Evolutionary conservation across 2,888 invertebrate species (phyloP).

Genomic region (Watsonalla binaria): DNA sequence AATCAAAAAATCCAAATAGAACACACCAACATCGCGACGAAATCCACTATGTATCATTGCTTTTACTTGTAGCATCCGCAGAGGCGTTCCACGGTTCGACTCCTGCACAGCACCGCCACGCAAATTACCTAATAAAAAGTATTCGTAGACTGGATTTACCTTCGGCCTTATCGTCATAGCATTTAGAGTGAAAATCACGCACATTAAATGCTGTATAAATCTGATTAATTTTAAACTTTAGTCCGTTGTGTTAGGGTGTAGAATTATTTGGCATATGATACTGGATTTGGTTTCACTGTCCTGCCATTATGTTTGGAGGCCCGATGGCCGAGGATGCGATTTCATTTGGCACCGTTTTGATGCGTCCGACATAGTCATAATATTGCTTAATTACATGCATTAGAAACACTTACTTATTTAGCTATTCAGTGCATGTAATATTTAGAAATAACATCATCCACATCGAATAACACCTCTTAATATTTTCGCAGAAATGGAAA

Average conservation of each 20-base stretch:
- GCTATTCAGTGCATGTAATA: too few relatives aligned
- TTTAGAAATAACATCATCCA: too few relatives aligned
- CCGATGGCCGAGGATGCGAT: conserved; percentile 53
- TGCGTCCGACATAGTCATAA: conserved; percentile 27
- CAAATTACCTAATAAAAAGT: conserved; percentile 54
- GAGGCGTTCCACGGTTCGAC: conserved; percentile 54
- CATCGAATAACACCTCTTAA: too few relatives aligned
- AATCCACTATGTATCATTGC: conserved; percentile 43
- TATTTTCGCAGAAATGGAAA: too few relatives aligned
- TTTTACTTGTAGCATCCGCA: conserved; percentile 13
- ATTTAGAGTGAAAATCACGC: background rate
- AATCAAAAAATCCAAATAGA: conserved; percentile 62
- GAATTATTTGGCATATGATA: conserved; percentile 4
- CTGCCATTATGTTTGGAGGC: conserved; percentile 65
- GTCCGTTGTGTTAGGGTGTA: background rate
- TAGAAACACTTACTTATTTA: background rate
- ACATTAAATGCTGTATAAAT: background rate
- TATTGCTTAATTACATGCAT: background rate
- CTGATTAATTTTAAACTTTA: background rate
- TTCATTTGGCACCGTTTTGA: conserved; percentile 51
- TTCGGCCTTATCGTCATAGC: background rate
- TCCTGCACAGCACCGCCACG: conserved; percentile 36
- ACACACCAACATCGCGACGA: conserved; percentile 67
- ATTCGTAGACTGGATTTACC: conserved; percentile 14
- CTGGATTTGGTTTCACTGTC: conserved; percentile 39